phyloP scores from a whole-genome alignment of 1,140 invertebrate genomes.

The Hyles vespertilio region DNA sequence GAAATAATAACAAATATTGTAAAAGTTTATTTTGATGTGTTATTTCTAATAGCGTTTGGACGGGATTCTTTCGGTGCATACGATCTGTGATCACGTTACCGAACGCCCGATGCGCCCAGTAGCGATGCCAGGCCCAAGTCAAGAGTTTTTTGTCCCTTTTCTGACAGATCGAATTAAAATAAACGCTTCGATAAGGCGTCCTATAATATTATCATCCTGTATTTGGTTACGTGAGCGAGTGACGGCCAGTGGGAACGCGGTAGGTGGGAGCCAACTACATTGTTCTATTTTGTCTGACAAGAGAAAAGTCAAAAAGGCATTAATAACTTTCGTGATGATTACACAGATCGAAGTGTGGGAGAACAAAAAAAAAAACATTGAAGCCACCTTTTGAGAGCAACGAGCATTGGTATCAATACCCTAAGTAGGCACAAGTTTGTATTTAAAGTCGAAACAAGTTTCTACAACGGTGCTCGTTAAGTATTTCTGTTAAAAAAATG shows the following conservation, averaged over 20 bases:
- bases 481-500: background rate
- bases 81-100: slow-evolving; percentile 45
- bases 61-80: slow-evolving; percentile 25
- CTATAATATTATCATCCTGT: slow-evolving; percentile 67
- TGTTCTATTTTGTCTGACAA: slow-evolving; percentile 36
- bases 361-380: too few species aligned
- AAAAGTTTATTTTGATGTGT: too few species aligned
- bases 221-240: slow-evolving; percentile 68
- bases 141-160: slow-evolving; percentile 61
- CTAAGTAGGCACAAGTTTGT: too few species aligned
- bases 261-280: slow-evolving; percentile 57
- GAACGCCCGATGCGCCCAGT: slow-evolving; percentile 57
- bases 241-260: slow-evolving; percentile 59
- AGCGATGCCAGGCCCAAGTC: slow-evolving; percentile 50
- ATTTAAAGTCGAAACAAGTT: background rate
- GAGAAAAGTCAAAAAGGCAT: too few species aligned
- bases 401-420: too few species aligned
- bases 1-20: too few species aligned
- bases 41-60: too few species aligned
- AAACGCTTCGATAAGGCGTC: slow-evolving; percentile 69
- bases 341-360: too few species aligned
- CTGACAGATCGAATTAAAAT: slow-evolving; percentile 75
- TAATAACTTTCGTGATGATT: too few species aligned
- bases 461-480: too few species aligned
- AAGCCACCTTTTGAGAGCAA: too few species aligned